These are phyloP conservation scores for Drosophila helvetica DNA, from an alignment of 2,888 invertebrate species.

Conservation along the genomic window DNA sequence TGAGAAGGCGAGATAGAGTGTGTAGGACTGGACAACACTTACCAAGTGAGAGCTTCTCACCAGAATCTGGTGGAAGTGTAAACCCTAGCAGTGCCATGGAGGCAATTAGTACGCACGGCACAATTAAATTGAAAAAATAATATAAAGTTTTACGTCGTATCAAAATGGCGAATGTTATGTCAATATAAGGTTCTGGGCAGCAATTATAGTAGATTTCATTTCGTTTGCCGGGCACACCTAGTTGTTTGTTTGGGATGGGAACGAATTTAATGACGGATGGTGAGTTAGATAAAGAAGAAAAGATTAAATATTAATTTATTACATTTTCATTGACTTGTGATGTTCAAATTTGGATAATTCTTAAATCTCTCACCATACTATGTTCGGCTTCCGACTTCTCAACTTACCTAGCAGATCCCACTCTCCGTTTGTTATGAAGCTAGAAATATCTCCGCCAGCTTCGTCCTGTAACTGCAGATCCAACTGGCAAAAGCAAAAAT, in stretches of 20 bases:
- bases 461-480: constrained; percentile 97
- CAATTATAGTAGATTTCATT: constrained; percentile 98
- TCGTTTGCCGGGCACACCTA: constrained; percentile 96
- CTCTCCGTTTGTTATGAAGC: constrained; percentile 99
- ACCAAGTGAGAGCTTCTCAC: constrained; percentile 99
- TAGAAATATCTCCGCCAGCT: constrained; percentile 96
- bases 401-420: constrained; percentile 98
- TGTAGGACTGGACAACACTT: constrained; percentile 73
- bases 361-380: neutral
- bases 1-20: neutral
- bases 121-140: constrained; percentile 99
- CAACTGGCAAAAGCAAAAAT: constrained; percentile 87
- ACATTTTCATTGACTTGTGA: neutral
- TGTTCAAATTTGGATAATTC: neutral
- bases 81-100: constrained; percentile 99
- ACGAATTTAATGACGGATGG: constrained; percentile 17
- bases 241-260: constrained; percentile 18
- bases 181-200: constrained; percentile 98
- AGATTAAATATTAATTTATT: constrained; percentile 30
- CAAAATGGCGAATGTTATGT: constrained; percentile 98
- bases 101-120: constrained; percentile 99
- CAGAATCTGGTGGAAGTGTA: constrained; percentile 99
- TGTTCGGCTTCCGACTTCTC: neutral
- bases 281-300: constrained; percentile 37
- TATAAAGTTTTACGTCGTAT: constrained; percentile 98